phyloP scores from a whole-genome alignment of 2,888 invertebrate genomes.

The Liodrosophila aerea region DNA sequence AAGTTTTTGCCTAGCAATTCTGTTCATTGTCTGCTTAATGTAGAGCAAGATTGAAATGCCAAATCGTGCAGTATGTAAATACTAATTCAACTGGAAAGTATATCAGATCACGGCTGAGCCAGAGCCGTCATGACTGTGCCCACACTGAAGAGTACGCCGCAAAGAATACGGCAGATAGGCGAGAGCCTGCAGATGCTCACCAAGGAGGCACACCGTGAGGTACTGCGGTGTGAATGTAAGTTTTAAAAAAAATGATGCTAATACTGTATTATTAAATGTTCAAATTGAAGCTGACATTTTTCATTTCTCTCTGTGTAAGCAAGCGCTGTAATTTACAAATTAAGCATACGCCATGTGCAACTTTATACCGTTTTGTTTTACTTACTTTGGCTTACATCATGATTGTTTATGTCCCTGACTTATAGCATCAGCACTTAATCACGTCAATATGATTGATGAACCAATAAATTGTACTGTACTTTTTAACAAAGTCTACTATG shows the following conservation, averaged over 20 bases:
- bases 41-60: constrained; percentile 28
- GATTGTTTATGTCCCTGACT: constrained; percentile 25
- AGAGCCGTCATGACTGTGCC: constrained; percentile 35
- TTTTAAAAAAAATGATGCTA: constrained; percentile 18
- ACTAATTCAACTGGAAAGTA: background rate
- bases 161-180: constrained; percentile 62
- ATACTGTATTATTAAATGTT: no score
- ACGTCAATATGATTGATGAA: constrained; percentile 50
- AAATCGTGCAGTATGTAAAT: constrained; percentile 23
- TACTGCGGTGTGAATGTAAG: constrained; percentile 75
- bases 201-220: constrained; percentile 66
- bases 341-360: constrained; percentile 25
- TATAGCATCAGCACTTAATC: constrained; percentile 13
- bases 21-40: constrained; percentile 72
- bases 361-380: no score
- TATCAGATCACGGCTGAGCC: background rate
- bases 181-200: constrained; percentile 75
- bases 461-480: constrained; percentile 10
- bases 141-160: constrained; percentile 52
- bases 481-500: background rate
- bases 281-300: background rate
- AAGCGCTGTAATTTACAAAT: background rate
- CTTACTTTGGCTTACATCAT: constrained; percentile 21
- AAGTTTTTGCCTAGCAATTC: constrained; percentile 74
- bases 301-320: no score